Base-by-base conservation (phyloP, 2,113 vertebrate species). In the Brienomyrus longianalis region DNA sequence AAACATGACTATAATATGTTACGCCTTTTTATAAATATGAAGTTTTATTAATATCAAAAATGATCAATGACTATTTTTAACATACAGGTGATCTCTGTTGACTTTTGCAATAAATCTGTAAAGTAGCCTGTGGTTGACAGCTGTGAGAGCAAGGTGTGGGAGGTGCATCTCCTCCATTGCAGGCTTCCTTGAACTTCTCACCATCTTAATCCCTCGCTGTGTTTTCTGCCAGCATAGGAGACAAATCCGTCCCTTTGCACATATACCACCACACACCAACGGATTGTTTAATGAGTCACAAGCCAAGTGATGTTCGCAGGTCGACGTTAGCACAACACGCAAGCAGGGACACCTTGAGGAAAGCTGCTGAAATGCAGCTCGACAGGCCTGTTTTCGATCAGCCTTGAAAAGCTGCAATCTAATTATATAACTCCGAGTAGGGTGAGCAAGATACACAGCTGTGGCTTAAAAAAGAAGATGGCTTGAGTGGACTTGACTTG, bases 131-230 rank as follows among this genome's bases (percentile, higher is more conserved):
- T 39, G 70, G 13, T 13, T 66, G 62, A 27, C 8, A 17, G 70
- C 35, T 7, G 70, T 6, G 70, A 31, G 74, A n/a, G 17, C 1
- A 15, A 1, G 19, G 6, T 19, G 35, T 7, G 35, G 15, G 1
- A 13, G n/a, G 0, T 0, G 2, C 3, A 1, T 17, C 13, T 35
- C 1, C 10, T 74, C 13, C 27, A 5, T 77, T 1, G 1, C 11
- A 77, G 7, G 5, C 4, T 4, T 43, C 19, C 15, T 19, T 7
- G 35, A 43, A 13, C 35, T 80, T 43, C 31, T 80, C 31, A 43
- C 31, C 17, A 21, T 19, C 31, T 43, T 0, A 5, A 7, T 19
- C 74, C 35, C 2, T 80, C 74, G 43, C 35, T 39, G 66, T 74
- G 31, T 77, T 39, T 19, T 39, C 17, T n/a, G 23, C 23, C 2